Evolutionary conservation across 2,888 invertebrate genomes (phyloP).

Genomic region (Mayetiola destructor): DNA sequence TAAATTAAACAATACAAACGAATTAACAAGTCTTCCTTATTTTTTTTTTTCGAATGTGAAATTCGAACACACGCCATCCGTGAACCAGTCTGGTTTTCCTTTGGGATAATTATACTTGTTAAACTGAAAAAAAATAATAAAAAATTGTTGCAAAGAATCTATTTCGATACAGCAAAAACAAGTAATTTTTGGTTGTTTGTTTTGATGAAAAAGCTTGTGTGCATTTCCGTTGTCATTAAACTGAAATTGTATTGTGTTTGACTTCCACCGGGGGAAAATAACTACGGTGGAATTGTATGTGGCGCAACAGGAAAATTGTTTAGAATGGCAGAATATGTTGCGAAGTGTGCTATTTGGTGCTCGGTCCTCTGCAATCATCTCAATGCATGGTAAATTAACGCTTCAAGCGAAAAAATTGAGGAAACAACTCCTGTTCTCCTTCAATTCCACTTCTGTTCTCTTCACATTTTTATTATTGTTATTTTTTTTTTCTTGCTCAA

Average conservation of each 20-base stretch:
- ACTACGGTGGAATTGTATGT: neutral
- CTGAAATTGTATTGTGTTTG: neutral
- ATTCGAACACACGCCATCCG: too few species aligned
- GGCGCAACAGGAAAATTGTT: slow-evolving; percentile 10
- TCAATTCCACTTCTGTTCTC: neutral
- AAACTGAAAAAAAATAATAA: too few species aligned
- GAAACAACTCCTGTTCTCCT: too few species aligned
- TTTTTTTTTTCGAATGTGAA: too few species aligned
- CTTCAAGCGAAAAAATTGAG: neutral
- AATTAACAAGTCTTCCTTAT: too few species aligned
- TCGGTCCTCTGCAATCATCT: neutral
- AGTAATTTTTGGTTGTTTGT: neutral
- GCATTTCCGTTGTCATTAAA: slow-evolving; percentile 8
- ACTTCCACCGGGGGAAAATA: neutral
- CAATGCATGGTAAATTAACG: neutral
- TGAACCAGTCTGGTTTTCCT: too few species aligned
- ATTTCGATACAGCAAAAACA: too few species aligned
- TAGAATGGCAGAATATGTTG: slow-evolving; percentile 1
- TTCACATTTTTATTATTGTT: neutral
- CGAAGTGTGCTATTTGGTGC: neutral
- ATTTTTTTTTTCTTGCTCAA: neutral
- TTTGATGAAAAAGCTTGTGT: neutral
- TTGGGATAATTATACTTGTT: too few species aligned
- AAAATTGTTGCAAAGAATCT: too few species aligned
- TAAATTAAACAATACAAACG: too few species aligned